Base-by-base conservation (phyloP, 2,797 vertebrate species). In the Mormyrops attenuatus region DNA sequence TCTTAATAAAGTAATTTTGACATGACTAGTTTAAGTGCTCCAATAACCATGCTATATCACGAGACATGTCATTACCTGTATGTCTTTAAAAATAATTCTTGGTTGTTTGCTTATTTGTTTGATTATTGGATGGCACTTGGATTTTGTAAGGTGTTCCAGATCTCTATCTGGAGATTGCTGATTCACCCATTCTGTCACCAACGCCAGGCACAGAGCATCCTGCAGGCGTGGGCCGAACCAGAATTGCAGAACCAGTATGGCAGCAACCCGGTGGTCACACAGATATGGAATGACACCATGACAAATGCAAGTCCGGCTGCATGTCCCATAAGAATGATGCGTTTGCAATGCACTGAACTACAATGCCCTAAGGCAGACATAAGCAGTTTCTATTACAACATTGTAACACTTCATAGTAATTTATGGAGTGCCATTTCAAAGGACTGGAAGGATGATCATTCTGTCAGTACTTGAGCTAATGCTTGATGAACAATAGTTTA, bases 221-320 rank as follows among this genome's bases (percentile, higher is more conserved):
- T 98, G 84, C 85, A 63, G 0, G 47, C 89, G 0, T 93, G 96
- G 92, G 95, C 96, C 0, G 94, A 91, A 1, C 95, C 96, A 0
- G 85, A 93, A 13, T 90, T 99, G 87, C 93, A 93, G 92, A 82
- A 93, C 0, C 92, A 97, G 0, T 99, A 97, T 0, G 97, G 97
- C 15, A 50, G 0, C 0, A 63, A 96, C 11, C 0, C 0, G 0
- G 84, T 93, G 6, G 86, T 97, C 92, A 97, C 97, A 0, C 50
- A 93, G 0, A 92, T 97, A 90, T 99, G 98, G 98, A 96, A 99
- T 89, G 1, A 3, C 87, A 98, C 97, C 92, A 99, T 99, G 98
- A 89, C 0, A 0, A 82, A 96, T 94, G 98, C 98, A 93, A 77
- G 93, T 87, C 55, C 38, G 8, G 77, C 26, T 22, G 53, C 50